Percentiles rank a stretch among this genome's conserved stretches.
phyloP scores from a whole-genome alignment of 2,888 invertebrate species.

The Cosmopolites sordidus region DNA sequence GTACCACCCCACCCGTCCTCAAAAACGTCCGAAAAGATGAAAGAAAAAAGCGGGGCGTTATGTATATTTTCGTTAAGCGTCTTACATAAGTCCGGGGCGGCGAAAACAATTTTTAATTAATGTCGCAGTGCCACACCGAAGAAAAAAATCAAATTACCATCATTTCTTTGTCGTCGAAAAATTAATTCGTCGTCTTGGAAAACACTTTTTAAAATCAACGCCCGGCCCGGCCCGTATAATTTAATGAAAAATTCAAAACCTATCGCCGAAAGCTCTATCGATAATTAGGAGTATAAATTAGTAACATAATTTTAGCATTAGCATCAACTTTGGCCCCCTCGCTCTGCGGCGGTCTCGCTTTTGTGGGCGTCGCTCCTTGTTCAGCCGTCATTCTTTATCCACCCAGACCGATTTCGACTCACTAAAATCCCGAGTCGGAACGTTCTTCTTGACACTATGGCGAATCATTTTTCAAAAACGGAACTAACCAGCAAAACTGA shows the following conservation, averaged over 20 bases:
- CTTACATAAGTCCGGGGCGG: too few relatives aligned
- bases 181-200: constrained; percentile 5
- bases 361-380: not conserved
- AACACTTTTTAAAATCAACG: constrained; percentile 20
- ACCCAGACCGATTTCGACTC: not conserved
- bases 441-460: too few relatives aligned
- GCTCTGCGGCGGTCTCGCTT: not conserved
- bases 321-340: constrained; percentile 32
- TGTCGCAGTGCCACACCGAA: constrained; percentile 7
- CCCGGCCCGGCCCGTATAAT: constrained; percentile 15
- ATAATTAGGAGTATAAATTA: constrained; percentile 38
- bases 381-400: not conserved
- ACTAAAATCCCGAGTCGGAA: too few relatives aligned
- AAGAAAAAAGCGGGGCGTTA: too few relatives aligned
- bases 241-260: constrained; percentile 28
- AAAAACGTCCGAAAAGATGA: not conserved
- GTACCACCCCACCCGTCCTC: not conserved
- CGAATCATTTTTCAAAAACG: too few relatives aligned
- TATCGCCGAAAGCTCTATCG: constrained; percentile 29
- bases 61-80: too few relatives aligned
- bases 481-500: too few relatives aligned
- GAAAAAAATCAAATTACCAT: constrained; percentile 15
- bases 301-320: constrained; percentile 41
- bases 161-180: constrained; percentile 12
- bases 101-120: constrained; percentile 9